phyloP scores from a whole-genome alignment of 37 sponge, comb jelly and placozoan genomes.

The Ianthella basta region DNA sequence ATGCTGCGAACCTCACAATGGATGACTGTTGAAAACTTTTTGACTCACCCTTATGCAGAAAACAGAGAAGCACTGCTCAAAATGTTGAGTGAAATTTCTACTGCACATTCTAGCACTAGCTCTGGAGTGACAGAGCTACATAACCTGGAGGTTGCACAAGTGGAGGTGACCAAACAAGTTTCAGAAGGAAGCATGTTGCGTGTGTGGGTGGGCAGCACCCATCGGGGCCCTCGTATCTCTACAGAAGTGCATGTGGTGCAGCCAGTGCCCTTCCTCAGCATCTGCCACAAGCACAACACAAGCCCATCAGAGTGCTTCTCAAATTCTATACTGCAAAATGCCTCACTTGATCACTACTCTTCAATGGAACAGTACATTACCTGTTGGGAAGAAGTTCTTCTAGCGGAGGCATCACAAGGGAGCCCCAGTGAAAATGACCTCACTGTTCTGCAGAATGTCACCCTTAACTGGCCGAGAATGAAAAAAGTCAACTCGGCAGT shows the following conservation, averaged over 20 bases:
- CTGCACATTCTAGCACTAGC: too few species aligned
- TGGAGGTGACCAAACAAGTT: background rate
- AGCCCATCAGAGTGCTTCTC: slow-evolving; percentile 75
- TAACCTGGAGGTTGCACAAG: background rate
- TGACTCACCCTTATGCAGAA: too few species aligned
- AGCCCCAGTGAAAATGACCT: slow-evolving; percentile 16
- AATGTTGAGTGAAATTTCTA: too few species aligned
- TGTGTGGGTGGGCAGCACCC: slow-evolving; percentile 49
- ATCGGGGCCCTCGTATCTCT: slow-evolving; percentile 32
- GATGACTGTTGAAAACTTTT: too few species aligned
- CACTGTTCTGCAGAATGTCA: slow-evolving; percentile 41
- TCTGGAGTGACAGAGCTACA: too few species aligned
- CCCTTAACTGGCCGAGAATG: slow-evolving; percentile 60
- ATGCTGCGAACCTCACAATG: too few species aligned
- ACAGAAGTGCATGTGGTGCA: slow-evolving; percentile 59
- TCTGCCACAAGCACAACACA: slow-evolving; percentile 69
- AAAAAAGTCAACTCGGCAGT: background rate
- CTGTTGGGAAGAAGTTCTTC: slow-evolving; percentile 60
- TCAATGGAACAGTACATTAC: slow-evolving; percentile 47
- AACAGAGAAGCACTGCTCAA: too few species aligned
- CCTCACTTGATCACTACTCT: slow-evolving; percentile 43
- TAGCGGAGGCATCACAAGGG: slow-evolving; percentile 69
- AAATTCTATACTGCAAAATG: slow-evolving; percentile 34
- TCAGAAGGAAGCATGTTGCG: slow-evolving; percentile 11
- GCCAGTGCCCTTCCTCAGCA: slow-evolving; percentile 39